phyloP scores from a whole-genome alignment of 2,888 invertebrate species.

The Pseudanteris insignis region DNA sequence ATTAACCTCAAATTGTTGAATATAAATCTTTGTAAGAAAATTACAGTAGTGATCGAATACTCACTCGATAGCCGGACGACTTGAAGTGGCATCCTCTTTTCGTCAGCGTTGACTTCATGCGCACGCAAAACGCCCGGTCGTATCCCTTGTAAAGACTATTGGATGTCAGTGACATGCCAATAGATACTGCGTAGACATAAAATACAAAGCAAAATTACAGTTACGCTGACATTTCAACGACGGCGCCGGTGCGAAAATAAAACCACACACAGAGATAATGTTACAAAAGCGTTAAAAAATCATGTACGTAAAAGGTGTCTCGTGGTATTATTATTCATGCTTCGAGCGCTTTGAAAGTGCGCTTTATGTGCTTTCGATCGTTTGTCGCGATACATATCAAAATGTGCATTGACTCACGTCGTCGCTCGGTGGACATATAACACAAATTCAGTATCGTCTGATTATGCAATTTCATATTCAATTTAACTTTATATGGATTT shows the following conservation, averaged over 20 bases:
- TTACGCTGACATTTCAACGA: slow-evolving; percentile 13
- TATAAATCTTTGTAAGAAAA: too few species aligned
- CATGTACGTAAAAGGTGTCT: slow-evolving; percentile 12
- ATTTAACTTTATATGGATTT: too few species aligned
- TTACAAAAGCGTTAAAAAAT: slow-evolving; percentile 17
- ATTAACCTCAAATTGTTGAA: too few species aligned
- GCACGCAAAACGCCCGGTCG: slow-evolving; percentile 91
- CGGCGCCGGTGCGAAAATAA: slow-evolving; percentile 24
- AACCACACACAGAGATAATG: slow-evolving; percentile 23
- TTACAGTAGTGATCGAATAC: too few species aligned
- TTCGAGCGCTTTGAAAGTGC: slow-evolving; percentile 29
- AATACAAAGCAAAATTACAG: slow-evolving; percentile 9
- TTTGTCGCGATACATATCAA: slow-evolving; percentile 42
- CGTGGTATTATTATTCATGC: slow-evolving; percentile 35
- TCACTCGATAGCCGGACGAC: slow-evolving; percentile 94
- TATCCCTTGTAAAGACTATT: slow-evolving; percentile 81
- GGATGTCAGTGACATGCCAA: slow-evolving; percentile 81
- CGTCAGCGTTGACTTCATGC: slow-evolving; percentile 98
- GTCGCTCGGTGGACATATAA: slow-evolving; percentile 16
- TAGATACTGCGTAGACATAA: slow-evolving; percentile 73
- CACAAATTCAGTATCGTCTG: too few species aligned
- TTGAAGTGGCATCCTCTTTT: slow-evolving; percentile 97
- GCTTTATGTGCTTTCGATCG: slow-evolving; percentile 39
- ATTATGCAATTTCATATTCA: too few species aligned
- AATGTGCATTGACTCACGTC: slow-evolving; percentile 25